Evolutionary conservation across 2,797 vertebrate species (phyloP), one percentile per base, ranked within the genome.

Genomic region (Rhadinocentrus ornatus): DNA sequence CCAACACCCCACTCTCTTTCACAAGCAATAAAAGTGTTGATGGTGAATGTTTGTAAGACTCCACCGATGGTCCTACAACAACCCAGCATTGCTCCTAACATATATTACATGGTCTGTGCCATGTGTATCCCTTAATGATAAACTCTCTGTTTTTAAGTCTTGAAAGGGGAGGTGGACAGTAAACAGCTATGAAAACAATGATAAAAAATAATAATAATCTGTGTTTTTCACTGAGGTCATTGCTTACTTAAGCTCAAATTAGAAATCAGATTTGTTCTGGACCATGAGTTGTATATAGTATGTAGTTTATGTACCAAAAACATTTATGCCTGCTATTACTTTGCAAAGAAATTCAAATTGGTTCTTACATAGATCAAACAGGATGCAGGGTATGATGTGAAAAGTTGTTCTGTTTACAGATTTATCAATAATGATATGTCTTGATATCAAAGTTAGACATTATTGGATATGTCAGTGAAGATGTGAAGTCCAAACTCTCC

Each of bases 81-180:
- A 75, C 50, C 50, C 72, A 39, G 69, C 52, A 61, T 78, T 85
- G 82, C 81, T 81, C 79, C 81, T 75, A 83, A 85, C 87, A 83
- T 89, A 82, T 84, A 89, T 88, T 89, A 91, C 75, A 86, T 87
- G 88, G 83, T 90, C 66, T 62, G 8, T 87, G 84, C 77, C 66
- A 83, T 31, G 29, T 31, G 29, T 31, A 31, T 66, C 41, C 73
- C 82, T 62, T 90, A 88, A 90, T 82, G 83, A 91, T 84, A 71
- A 75, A 62, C 70, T 70, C 55, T 76, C 62, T 70, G 71, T 78
- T 63, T 85, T 75, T 67, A 77, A 63, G 70, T 82, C 81, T 75
- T 13, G 71, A 20, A 68, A 76, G 76, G 70, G 35, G 16, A 59
- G 48, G 0, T 29, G 50, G 13, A 65, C 66, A 48, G 63, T 77